phyloP scores from a whole-genome alignment of 2,797 vertebrate species.

The Leptatherina wallacei region DNA sequence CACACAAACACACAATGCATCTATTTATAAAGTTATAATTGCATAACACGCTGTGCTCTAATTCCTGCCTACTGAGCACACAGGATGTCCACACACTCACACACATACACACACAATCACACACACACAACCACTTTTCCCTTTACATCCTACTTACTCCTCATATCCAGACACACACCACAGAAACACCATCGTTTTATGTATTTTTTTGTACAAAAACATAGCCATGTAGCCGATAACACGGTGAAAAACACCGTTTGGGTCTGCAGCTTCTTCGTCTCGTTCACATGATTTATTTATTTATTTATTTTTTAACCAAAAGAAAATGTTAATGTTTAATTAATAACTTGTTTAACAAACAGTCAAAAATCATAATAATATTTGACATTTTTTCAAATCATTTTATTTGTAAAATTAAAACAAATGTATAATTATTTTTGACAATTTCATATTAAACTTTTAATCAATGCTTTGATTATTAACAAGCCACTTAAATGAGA shows the following conservation, averaged over 20 bases:
- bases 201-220: not conserved
- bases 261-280: too few relatives aligned
- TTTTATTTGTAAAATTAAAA: not conserved
- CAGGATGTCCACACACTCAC: conserved; percentile 61
- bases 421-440: not conserved
- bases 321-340: not conserved
- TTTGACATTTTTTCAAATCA: not conserved
- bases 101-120: conserved; percentile 9
- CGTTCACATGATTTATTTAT: not conserved
- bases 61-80: conserved; percentile 72
- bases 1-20: conserved; percentile 52
- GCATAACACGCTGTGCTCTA: conserved; percentile 75
- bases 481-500: too few relatives aligned
- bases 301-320: not conserved
- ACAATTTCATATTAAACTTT: too few relatives aligned
- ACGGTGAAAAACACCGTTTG: too few relatives aligned
- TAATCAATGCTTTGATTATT: too few relatives aligned
- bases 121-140: not conserved
- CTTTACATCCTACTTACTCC: not conserved
- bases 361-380: not conserved
- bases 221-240: too few relatives aligned
- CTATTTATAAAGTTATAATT: conserved; percentile 80
- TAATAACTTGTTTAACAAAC: not conserved
- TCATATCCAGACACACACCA: conserved; percentile 1
- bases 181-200: not conserved